A percentile compares a stretch with the other conserved stretches of the same genome.
Conservation (phyloP, 2,113 vertebrate genomes). For the Cnemophilus loriae region DNA sequence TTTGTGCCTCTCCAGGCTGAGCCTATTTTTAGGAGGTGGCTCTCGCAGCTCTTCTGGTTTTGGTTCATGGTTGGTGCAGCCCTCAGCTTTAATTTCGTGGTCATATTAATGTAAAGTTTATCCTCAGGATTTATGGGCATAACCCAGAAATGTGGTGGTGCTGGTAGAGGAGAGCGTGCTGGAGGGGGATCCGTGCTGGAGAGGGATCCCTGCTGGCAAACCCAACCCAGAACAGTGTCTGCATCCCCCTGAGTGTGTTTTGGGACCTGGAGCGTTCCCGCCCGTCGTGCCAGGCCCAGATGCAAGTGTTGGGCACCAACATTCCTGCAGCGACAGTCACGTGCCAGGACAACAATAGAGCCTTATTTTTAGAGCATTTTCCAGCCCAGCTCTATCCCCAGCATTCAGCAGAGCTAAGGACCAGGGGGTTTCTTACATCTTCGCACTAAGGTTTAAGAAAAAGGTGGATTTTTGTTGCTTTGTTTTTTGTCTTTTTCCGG, state of each 20-base stretch:
- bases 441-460: background rate
- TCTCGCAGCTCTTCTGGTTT: background rate
- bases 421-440: background rate
- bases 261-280: background rate
- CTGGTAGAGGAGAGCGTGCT: background rate
- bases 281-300: background rate
- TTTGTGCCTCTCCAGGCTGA: background rate
- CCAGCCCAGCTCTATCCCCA: background rate
- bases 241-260: background rate
- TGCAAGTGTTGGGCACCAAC: background rate
- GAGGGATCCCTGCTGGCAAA: background rate
- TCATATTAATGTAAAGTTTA: background rate
- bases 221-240: background rate
- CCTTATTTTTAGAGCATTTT: slow-evolving; percentile 37
- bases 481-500: rapidly evolving
- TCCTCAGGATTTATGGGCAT: background rate
- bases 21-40: background rate
- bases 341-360: background rate
- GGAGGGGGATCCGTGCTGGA: background rate
- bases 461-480: background rate
- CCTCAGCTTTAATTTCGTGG: background rate
- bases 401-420: background rate
- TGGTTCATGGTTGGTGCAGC: background rate
- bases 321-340: background rate
- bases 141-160: background rate